Conservation (phyloP, 2,797 vertebrate species). For the Eidolon dupreanum region DNA sequence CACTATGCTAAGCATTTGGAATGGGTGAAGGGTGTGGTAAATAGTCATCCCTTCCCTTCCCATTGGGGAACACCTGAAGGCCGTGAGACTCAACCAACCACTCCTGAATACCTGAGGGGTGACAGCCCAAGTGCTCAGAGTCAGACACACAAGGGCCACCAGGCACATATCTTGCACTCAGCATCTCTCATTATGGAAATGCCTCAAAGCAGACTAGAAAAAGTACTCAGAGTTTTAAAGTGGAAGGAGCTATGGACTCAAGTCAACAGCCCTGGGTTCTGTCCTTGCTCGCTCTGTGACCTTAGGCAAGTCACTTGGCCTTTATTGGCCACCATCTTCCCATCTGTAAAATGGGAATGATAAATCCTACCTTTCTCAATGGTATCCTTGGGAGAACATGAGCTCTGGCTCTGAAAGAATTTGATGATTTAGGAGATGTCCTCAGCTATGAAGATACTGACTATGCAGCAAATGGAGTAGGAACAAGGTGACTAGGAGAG, state of each 20-base stretch:
- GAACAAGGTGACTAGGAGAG: background rate
- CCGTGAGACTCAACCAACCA: background rate
- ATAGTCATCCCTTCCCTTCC: background rate
- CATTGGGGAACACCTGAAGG: background rate
- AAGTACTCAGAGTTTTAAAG: background rate
- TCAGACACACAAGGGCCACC: background rate
- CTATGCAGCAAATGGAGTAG: background rate
- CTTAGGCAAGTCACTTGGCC: background rate
- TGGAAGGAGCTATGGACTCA: background rate
- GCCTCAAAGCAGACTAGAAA: background rate
- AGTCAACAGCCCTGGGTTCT: background rate
- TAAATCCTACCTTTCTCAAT: background rate
- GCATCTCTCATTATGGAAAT: background rate
- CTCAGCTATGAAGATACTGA: background rate
- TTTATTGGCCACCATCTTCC: background rate
- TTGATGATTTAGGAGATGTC: background rate
- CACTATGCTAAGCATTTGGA: background rate
- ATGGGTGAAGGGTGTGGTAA: fast-evolving
- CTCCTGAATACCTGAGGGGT: too few species aligned
- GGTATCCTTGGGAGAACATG: too few species aligned
- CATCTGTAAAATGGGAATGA: background rate
- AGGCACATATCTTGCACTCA: background rate
- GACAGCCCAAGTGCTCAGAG: background rate
- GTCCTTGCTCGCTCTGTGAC: background rate
- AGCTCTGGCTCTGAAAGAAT: background rate